Percentiles rank a stretch among this genome's conserved stretches.
phyloP scores from a whole-genome alignment of 2,113 vertebrate genomes.

The Colius striatus region DNA sequence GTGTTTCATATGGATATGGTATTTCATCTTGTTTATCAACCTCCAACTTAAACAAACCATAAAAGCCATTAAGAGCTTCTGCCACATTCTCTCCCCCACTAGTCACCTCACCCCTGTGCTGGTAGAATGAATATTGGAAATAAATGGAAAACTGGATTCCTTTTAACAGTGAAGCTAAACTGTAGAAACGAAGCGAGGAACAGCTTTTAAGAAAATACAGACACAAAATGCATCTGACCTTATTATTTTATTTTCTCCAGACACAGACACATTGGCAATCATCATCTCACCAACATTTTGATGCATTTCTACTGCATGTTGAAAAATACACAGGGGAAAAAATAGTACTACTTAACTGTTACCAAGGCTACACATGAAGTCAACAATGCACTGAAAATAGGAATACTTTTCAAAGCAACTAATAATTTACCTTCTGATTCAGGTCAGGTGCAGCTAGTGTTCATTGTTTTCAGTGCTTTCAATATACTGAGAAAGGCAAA shows the following conservation, averaged over 20 bases:
- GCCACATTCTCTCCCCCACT: fast-evolving
- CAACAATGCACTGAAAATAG: background rate
- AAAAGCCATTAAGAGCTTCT: background rate
- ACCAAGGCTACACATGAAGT: too few relatives aligned
- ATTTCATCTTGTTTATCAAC: background rate
- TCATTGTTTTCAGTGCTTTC: background rate
- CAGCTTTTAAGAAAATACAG: background rate
- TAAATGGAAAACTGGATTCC: background rate
- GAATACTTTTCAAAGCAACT: background rate
- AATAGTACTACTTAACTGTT: too few relatives aligned
- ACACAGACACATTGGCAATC: background rate
- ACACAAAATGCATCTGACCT: background rate
- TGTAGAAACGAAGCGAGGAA: background rate
- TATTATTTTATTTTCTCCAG: background rate
- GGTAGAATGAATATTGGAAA: background rate
- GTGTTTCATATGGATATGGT: background rate
- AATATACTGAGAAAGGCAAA: background rate
- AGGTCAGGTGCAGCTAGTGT: background rate
- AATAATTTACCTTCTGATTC: background rate
- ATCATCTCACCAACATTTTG: background rate
- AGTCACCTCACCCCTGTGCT: background rate
- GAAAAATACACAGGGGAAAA: background rate
- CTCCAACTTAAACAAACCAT: background rate
- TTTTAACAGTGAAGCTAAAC: background rate
- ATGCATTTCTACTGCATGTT: background rate